A percentile compares a stretch with the other conserved stretches of the same genome.
Evolutionary conservation across 1,140 invertebrate genomes (phyloP).

Genomic region (Rhopalosiphum maidis): DNA sequence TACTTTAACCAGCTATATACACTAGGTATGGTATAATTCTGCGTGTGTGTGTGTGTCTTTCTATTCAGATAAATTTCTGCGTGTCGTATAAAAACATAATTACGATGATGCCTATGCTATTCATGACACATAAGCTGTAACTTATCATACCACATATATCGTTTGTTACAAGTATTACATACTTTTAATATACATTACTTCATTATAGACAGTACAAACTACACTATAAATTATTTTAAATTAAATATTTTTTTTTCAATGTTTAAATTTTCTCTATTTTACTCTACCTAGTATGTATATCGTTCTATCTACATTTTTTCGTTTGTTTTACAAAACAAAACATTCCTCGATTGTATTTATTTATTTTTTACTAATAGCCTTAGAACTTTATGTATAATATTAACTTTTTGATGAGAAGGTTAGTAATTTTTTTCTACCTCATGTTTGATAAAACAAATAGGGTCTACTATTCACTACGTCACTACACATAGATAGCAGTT

Average conservation of each 20-base stretch:
- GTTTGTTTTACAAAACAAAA: too few relatives aligned
- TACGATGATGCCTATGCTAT: background rate
- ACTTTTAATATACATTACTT: background rate
- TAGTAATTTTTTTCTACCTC: background rate
- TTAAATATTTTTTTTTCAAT: background rate
- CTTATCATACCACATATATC: background rate
- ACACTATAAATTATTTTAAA: background rate
- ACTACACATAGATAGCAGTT: background rate
- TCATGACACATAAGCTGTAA: conserved; percentile 6
- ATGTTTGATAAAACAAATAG: background rate
- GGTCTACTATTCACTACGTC: background rate
- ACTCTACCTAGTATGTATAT: too few relatives aligned
- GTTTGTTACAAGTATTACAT: background rate
- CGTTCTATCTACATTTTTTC: too few relatives aligned
- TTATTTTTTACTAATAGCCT: background rate
- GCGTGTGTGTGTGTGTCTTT: background rate
- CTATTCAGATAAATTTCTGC: background rate
- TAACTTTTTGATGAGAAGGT: background rate
- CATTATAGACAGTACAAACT: background rate
- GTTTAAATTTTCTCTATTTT: background rate
- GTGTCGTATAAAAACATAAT: background rate
- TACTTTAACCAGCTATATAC: background rate
- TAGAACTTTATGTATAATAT: background rate
- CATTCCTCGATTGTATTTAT: too few relatives aligned
- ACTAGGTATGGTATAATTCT: background rate